phyloP scores from a whole-genome alignment of 1,140 invertebrate genomes.

The Neodiprion pinetum region DNA sequence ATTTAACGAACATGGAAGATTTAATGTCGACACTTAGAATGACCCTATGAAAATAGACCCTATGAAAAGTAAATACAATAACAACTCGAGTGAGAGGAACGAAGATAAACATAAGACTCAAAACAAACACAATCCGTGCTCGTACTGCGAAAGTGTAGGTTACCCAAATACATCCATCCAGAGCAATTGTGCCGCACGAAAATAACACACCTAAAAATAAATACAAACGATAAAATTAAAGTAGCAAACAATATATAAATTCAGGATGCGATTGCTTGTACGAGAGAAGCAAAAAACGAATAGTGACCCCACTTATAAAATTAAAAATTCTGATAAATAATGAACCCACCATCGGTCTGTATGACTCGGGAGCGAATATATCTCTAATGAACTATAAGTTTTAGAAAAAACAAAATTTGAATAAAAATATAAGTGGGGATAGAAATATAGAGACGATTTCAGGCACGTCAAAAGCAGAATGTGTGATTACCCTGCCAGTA shows the following conservation, averaged over 20 bases:
- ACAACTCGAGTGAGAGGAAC: background rate
- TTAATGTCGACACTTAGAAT: constrained; percentile 20
- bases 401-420: background rate
- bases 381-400: constrained; percentile 23
- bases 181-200: constrained; percentile 25
- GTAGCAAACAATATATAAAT: constrained; percentile 28
- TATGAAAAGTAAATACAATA: background rate
- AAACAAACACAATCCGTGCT: constrained; percentile 22
- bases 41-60: constrained; percentile 6
- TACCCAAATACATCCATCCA: constrained; percentile 20
- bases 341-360: constrained; percentile 17
- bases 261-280: constrained; percentile 16
- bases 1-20: constrained; percentile 13
- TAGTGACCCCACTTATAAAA: constrained; percentile 30
- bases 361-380: constrained; percentile 34
- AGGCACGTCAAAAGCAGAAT: constrained; percentile 20
- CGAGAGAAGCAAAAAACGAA: constrained; percentile 30
- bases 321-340: constrained; percentile 26
- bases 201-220: constrained; percentile 2
- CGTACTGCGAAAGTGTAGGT: constrained; percentile 21
- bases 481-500: constrained; percentile 18
- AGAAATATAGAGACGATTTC: constrained; percentile 16
- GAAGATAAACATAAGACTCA: constrained; percentile 11
- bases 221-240: constrained; percentile 24
- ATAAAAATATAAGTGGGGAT: too few relatives aligned